A percentile compares a stretch with the other conserved stretches of the same genome.
phyloP scores from a whole-genome alignment of 2,797 vertebrate species.

The Babyrousa celebensis region DNA sequence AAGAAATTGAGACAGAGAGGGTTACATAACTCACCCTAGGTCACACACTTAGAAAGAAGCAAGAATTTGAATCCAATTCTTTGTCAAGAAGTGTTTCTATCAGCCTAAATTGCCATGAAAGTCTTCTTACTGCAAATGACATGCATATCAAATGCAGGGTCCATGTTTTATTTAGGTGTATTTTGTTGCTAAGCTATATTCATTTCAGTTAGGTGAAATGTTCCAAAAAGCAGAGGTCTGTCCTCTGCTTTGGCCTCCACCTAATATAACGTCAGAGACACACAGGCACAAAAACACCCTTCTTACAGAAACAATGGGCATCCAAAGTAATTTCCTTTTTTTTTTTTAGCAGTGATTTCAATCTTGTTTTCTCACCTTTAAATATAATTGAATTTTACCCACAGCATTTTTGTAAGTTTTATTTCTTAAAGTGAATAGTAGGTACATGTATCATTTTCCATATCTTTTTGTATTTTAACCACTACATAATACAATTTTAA shows the following conservation, averaged over 20 bases:
- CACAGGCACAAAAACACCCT: neutral
- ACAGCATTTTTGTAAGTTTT: neutral
- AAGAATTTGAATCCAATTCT: neutral
- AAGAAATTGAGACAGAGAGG: neutral
- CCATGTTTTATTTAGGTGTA: neutral
- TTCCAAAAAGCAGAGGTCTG: neutral
- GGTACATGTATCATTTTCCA: neutral
- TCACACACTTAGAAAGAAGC: neutral
- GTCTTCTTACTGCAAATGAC: neutral
- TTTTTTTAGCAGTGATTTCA: conserved; percentile 1
- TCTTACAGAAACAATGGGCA: conserved; percentile 57
- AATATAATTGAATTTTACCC: conserved; percentile 39
- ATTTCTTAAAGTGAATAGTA: conserved; percentile 2
- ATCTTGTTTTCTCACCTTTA: conserved; percentile 67
- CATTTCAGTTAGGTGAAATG: neutral
- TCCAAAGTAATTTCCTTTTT: conserved; percentile 59
- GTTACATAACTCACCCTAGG: neutral
- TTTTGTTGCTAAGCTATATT: neutral
- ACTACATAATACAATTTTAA: conserved; percentile 30
- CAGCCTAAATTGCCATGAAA: neutral
- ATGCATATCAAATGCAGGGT: neutral
- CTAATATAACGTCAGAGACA: neutral
- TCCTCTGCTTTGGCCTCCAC: neutral
- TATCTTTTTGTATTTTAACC: neutral
- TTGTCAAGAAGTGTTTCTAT: neutral